phyloP scores from a whole-genome alignment of 2,888 invertebrate genomes.

The Drosophila kambysellisi region DNA sequence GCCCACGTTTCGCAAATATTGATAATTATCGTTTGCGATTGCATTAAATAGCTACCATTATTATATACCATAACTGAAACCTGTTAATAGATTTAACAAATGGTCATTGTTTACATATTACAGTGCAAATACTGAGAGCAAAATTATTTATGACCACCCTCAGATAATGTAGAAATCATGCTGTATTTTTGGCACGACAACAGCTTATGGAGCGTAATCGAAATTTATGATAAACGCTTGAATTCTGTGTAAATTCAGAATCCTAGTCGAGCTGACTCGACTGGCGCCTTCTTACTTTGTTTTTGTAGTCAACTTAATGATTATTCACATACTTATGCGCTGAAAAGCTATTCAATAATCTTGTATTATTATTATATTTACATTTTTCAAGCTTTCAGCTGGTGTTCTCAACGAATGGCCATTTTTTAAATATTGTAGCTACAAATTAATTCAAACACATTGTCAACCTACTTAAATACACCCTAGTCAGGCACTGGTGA shows the following conservation, averaged over 20 bases:
- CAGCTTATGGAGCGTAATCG: neutral
- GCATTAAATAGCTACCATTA: too few relatives aligned
- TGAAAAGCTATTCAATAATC: neutral
- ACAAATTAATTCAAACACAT: conserved; percentile 17
- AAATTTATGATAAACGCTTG: neutral
- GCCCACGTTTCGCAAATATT: neutral
- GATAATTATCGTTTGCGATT: neutral
- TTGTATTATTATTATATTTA: neutral
- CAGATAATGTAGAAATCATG: neutral
- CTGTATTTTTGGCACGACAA: neutral
- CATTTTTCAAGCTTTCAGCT: neutral
- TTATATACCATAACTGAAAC: neutral
- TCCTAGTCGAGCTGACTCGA: neutral
- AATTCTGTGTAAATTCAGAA: neutral
- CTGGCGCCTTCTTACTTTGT: too few relatives aligned
- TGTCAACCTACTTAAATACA: conserved; percentile 31
- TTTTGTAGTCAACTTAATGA: neutral
- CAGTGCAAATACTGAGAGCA: neutral
- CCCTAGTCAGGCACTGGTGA: conserved; percentile 4
- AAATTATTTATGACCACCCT: neutral
- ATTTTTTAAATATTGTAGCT: neutral
- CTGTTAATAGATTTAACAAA: neutral
- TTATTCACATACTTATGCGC: neutral
- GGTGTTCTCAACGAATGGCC: neutral
- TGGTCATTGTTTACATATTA: too few relatives aligned